phyloP scores from a whole-genome alignment of 2,888 invertebrate species.

The Orthosia incerta region DNA sequence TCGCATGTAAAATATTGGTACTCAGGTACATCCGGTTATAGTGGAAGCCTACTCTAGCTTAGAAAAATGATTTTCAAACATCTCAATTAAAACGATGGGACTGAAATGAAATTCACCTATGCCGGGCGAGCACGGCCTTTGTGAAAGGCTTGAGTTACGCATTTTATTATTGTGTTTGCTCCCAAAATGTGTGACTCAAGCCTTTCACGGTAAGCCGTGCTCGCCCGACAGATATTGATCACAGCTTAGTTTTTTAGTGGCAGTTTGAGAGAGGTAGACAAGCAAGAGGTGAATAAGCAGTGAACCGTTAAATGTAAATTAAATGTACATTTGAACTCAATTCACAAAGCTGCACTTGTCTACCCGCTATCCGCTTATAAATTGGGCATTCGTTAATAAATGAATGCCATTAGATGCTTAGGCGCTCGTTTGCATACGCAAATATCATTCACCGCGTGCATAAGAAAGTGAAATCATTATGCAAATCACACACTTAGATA shows the following conservation, averaged over 20 bases:
- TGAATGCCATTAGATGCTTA: constrained; percentile 39
- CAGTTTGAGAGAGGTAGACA: neutral
- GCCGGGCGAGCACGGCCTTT: too few relatives aligned
- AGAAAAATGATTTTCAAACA: too few relatives aligned
- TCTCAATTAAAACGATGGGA: too few relatives aligned
- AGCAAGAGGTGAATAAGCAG: too few relatives aligned
- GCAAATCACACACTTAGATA: constrained; percentile 46
- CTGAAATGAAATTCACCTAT: neutral
- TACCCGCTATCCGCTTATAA: constrained; percentile 29
- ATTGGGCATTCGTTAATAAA: neutral
- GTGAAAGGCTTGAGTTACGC: too few relatives aligned
- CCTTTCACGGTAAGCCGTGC: too few relatives aligned
- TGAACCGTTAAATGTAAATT: neutral
- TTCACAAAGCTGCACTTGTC: neutral
- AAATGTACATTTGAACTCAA: neutral
- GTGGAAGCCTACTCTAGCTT: too few relatives aligned
- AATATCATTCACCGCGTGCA: constrained; percentile 42
- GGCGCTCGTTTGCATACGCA: constrained; percentile 52
- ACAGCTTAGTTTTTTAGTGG: neutral
- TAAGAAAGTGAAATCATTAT: constrained; percentile 66
- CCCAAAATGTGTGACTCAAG: too few relatives aligned
- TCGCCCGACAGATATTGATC: neutral
- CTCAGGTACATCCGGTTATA: too few relatives aligned
- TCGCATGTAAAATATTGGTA: too few relatives aligned
- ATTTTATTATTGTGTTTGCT: too few relatives aligned